Percentiles rank a stretch among this genome's conserved stretches.
phyloP scores from a whole-genome alignment of 2,113 vertebrate genomes.

The Miniopterus natalensis region DNA sequence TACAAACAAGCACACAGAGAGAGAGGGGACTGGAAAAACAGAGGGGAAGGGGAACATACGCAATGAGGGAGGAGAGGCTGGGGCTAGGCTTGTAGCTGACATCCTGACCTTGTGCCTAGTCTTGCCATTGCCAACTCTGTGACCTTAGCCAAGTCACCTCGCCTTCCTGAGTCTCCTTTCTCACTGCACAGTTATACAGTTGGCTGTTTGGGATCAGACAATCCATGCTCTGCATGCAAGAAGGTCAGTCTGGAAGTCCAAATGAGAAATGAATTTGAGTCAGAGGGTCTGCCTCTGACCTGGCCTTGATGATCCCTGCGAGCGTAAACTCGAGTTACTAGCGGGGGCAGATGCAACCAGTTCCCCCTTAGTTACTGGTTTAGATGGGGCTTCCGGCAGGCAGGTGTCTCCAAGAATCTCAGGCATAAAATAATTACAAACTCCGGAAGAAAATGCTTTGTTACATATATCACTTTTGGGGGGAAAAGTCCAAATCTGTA shows the following conservation, averaged over 20 bases:
- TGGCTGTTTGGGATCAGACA: not conserved
- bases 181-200: not conserved
- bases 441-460: not conserved
- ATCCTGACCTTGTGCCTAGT: not conserved
- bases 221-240: not conserved
- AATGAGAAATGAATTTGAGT: not conserved
- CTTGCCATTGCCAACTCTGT: not conserved
- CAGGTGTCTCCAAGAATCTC: not conserved
- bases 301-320: not conserved
- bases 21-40: not conserved
- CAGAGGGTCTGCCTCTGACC: not conserved
- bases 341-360: not conserved
- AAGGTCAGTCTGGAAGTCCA: not conserved
- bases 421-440: not conserved
- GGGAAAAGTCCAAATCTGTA: not conserved
- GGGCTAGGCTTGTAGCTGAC: not conserved
- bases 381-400: not conserved
- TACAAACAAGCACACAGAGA: not conserved
- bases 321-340: not conserved
- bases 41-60: not conserved
- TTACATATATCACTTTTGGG: not conserved
- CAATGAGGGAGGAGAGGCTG: not conserved
- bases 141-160: not conserved
- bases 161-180: not conserved
- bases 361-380: not conserved